These are phyloP conservation scores for Caenorhabditis tropicalis DNA, from an alignment of 1,140 invertebrate genomes.

Conservation along the genomic window DNA sequence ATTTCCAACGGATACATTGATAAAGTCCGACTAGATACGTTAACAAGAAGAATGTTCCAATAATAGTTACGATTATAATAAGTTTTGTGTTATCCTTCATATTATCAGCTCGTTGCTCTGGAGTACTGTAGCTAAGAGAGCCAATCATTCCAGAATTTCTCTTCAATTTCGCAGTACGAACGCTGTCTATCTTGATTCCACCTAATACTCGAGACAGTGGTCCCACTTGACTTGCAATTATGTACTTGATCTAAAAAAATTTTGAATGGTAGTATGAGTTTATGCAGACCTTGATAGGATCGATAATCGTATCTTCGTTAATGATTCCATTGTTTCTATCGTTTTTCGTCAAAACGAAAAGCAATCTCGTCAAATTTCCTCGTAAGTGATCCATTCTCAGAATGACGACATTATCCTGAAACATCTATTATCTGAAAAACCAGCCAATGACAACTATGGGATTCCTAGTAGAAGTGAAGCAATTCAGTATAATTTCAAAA, in stretches of 20 bases:
- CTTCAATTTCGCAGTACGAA: slow-evolving; percentile 49
- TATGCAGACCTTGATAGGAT: slow-evolving; percentile 46
- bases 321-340: slow-evolving; percentile 6
- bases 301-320: slow-evolving; percentile 41
- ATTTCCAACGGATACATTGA: slow-evolving; percentile 35
- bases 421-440: neutral
- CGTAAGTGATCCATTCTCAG: slow-evolving; percentile 60
- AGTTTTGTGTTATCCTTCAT: slow-evolving; percentile 46
- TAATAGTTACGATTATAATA: neutral
- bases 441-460: neutral
- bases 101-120: neutral
- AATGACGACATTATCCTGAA: slow-evolving; percentile 68
- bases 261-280: neutral
- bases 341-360: slow-evolving; percentile 63
- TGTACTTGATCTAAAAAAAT: slow-evolving; percentile 63
- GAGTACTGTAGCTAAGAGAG: neutral
- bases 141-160: neutral
- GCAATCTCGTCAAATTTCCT: slow-evolving; percentile 60
- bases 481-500: neutral
- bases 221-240: slow-evolving; percentile 63
- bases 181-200: slow-evolving; percentile 63
- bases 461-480: slow-evolving; percentile 40
- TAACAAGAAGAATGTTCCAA: slow-evolving; percentile 48
- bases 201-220: slow-evolving; percentile 68
- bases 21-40: slow-evolving; percentile 49